phyloP scores from a whole-genome alignment of 1,140 invertebrate species.

The Leptoteleia sp. region DNA sequence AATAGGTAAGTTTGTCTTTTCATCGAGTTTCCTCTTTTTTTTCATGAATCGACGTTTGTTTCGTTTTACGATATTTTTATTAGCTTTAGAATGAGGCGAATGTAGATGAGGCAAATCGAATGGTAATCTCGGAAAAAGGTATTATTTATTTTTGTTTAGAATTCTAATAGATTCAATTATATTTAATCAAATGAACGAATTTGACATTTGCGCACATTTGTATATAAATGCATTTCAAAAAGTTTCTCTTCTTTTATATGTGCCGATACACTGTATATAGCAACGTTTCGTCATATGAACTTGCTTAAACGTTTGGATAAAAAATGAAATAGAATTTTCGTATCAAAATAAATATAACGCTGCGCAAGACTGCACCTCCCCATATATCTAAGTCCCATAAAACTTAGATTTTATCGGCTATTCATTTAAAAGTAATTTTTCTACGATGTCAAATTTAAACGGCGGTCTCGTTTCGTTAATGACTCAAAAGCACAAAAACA shows the following conservation, averaged over 20 bases:
- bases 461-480: conserved; percentile 18
- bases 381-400: conserved; percentile 14
- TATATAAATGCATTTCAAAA: background rate
- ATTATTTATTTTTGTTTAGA: background rate
- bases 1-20: conserved; percentile 34
- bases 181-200: background rate
- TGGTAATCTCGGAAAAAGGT: background rate
- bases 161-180: background rate
- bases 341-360: too few relatives aligned
- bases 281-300: too few relatives aligned
- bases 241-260: too few relatives aligned
- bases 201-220: background rate
- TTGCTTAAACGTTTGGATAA: too few relatives aligned
- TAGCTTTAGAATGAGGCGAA: conserved; percentile 14
- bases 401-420: conserved; percentile 28
- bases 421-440: conserved; percentile 8
- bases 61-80: conserved; percentile 31
- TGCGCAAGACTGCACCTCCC: background rate
- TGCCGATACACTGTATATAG: too few relatives aligned
- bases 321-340: too few relatives aligned
- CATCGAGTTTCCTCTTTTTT: conserved; percentile 27
- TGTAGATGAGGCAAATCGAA: conserved; percentile 3
- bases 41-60: conserved; percentile 12
- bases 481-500: too few relatives aligned
- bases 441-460: conserved; percentile 2